Evolutionary conservation across 1,140 invertebrate genomes (phyloP).

Genomic region (Maniola jurtina): DNA sequence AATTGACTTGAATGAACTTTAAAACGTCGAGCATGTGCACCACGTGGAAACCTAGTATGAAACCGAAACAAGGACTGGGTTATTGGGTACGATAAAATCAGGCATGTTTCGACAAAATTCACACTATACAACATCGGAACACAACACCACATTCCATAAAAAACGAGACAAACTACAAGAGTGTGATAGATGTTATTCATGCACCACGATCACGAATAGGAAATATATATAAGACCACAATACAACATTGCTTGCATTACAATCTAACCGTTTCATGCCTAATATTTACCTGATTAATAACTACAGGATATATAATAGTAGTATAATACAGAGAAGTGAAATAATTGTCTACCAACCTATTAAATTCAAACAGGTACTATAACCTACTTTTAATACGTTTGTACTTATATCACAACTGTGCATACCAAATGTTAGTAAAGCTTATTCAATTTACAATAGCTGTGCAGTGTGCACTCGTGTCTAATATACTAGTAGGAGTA

Average conservation of each 20-base stretch:
- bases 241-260: slow-evolving; percentile 43
- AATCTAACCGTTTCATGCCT: slow-evolving; percentile 27
- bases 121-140: slow-evolving; percentile 56
- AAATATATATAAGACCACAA: slow-evolving; percentile 18
- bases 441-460: neutral
- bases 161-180: slow-evolving; percentile 21
- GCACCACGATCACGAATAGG: slow-evolving; percentile 52
- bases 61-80: neutral
- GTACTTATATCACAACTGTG: neutral
- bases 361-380: neutral
- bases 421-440: neutral
- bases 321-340: slow-evolving; percentile 3
- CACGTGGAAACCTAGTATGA: too few relatives aligned
- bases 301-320: too few relatives aligned
- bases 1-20: too few relatives aligned
- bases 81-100: slow-evolving; percentile 19
- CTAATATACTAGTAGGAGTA: neutral
- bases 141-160: slow-evolving; percentile 69
- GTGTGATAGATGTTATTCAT: slow-evolving; percentile 76
- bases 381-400: too few relatives aligned
- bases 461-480: neutral
- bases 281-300: slow-evolving; percentile 9
- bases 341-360: neutral
- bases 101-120: slow-evolving; percentile 61
- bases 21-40: too few relatives aligned